These are phyloP conservation scores for Synchiropus splendidus DNA, from an alignment of 2,113 vertebrate genomes.

Conservation along the genomic window DNA sequence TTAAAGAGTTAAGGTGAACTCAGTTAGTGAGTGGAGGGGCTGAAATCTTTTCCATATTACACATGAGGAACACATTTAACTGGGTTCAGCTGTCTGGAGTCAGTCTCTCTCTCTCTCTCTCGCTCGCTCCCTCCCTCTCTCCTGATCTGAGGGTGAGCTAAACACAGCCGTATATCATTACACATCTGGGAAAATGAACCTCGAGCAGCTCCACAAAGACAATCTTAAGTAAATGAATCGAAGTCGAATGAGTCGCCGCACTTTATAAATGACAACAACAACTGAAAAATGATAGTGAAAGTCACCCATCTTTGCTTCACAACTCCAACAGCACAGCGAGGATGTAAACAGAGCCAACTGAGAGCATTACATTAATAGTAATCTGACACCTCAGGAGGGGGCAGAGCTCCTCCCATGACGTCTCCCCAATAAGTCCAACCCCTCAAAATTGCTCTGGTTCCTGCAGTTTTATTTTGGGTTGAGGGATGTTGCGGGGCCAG, in stretches of 20 bases:
- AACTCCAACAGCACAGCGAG: no score
- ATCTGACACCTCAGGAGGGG: slow-evolving; percentile 22
- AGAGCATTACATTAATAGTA: slow-evolving; percentile 22
- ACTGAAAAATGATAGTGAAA: no score
- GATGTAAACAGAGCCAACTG: slow-evolving; percentile 1
- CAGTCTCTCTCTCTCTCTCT: slow-evolving; percentile 25
- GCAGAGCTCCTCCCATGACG: slow-evolving; percentile 20
- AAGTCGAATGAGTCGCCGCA: no score
- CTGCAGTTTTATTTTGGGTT: slow-evolving; percentile 34
- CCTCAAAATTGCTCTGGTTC: slow-evolving; percentile 21
- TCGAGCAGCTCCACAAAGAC: neutral
- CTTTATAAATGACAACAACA: no score
- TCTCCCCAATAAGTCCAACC: slow-evolving; percentile 25
- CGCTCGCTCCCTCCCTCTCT: slow-evolving; percentile 20
- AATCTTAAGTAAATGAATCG: no score
- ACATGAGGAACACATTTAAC: slow-evolving; percentile 68
- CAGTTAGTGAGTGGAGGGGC: slow-evolving; percentile 26
- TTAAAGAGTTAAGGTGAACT: slow-evolving; percentile 58
- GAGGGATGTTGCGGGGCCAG: slow-evolving; percentile 25
- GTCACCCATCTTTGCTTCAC: no score
- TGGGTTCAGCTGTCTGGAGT: slow-evolving; percentile 66
- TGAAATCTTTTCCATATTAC: slow-evolving; percentile 70
- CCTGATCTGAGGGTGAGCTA: slow-evolving; percentile 37
- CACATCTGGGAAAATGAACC: slow-evolving; percentile 65
- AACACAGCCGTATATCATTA: slow-evolving; percentile 58